phyloP scores from a whole-genome alignment of 2,113 vertebrate genomes.

The Ailuropoda melanoleuca region DNA sequence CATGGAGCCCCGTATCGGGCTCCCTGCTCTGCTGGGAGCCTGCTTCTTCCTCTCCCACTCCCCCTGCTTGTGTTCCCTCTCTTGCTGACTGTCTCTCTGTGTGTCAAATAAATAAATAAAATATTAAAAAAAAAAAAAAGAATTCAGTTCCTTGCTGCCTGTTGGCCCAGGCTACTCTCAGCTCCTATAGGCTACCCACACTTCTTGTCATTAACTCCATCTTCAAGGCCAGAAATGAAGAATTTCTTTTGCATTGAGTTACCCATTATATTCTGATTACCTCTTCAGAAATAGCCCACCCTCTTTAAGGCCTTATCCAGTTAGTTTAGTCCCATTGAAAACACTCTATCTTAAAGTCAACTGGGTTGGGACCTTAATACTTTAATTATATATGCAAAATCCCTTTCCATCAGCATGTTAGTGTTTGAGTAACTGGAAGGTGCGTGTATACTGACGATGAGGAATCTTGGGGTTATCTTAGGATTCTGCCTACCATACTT shows the following conservation, averaged over 20 bases:
- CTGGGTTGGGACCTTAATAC: background rate
- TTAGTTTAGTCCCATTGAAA: background rate
- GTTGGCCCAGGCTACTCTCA: background rate
- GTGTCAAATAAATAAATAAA: too few relatives aligned
- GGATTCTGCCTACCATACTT: background rate
- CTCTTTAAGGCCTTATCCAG: background rate
- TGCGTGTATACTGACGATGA: background rate
- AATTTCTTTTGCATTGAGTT: background rate
- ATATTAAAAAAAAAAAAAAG: background rate
- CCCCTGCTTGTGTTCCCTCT: too few relatives aligned
- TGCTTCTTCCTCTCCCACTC: too few relatives aligned
- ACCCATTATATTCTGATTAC: background rate
- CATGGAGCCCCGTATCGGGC: too few relatives aligned
- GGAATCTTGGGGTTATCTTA: background rate
- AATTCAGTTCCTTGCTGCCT: background rate
- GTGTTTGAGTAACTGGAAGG: background rate
- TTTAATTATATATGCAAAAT: background rate
- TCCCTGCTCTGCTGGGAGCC: too few relatives aligned
- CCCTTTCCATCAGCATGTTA: background rate
- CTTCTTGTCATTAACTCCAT: background rate
- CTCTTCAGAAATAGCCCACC: background rate
- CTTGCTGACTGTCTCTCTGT: too few relatives aligned
- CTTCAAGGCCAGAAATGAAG: background rate
- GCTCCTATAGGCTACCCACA: background rate
- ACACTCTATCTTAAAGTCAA: background rate